Evolutionary conservation across 2,113 vertebrate species (phyloP).

Genomic region (Prolemur simus): DNA sequence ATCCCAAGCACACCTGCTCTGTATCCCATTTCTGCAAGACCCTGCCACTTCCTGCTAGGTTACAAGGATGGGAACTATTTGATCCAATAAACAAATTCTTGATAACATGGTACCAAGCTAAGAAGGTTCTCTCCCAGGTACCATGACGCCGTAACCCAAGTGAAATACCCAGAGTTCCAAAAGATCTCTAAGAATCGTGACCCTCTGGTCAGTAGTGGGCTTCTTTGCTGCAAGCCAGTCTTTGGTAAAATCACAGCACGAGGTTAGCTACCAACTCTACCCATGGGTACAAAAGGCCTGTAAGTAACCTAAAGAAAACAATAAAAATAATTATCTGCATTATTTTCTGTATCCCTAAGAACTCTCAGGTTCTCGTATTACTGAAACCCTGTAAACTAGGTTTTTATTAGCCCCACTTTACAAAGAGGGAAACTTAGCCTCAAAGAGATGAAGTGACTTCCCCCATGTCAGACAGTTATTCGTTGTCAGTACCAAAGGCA

Average conservation of each 20-base stretch:
- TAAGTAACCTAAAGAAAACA: background rate
- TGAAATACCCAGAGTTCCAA: background rate
- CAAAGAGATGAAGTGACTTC: background rate
- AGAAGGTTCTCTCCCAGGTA: background rate
- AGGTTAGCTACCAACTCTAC: background rate
- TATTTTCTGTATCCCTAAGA: background rate
- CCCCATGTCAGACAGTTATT: background rate
- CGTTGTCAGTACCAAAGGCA: background rate
- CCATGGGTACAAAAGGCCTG: background rate
- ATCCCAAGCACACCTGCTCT: background rate
- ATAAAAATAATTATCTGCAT: background rate
- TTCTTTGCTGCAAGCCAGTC: background rate
- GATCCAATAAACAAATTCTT: background rate
- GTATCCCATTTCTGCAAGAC: background rate
- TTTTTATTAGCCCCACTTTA: background rate
- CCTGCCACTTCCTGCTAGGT: background rate
- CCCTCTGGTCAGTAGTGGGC: background rate
- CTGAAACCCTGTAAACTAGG: background rate
- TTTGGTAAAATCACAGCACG: background rate
- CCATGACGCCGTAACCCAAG: background rate
- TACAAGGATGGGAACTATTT: background rate
- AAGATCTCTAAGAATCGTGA: background rate
- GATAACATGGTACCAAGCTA: background rate
- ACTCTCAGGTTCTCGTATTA: background rate
- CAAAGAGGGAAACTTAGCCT: background rate